phyloP scores from a whole-genome alignment of 2,797 vertebrate genomes.

The Pristis pectinata region DNA sequence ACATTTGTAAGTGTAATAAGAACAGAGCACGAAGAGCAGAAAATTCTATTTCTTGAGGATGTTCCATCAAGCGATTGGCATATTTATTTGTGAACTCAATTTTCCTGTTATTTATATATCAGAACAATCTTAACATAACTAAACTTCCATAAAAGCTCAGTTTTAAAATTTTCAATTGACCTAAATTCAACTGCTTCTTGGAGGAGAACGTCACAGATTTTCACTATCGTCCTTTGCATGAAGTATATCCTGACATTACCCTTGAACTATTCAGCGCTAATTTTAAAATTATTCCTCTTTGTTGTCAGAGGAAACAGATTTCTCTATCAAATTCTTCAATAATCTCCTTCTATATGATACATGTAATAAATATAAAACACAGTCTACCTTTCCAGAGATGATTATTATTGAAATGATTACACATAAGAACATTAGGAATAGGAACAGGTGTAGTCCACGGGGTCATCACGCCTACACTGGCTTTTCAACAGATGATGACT shows the following conservation, averaged over 20 bases:
- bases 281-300: background rate
- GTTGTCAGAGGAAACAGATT: background rate
- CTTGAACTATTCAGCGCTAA: background rate
- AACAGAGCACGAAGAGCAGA: background rate
- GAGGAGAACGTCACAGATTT: background rate
- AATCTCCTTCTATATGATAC: background rate
- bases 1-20: background rate
- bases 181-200: background rate
- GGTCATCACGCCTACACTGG: no score
- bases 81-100: background rate
- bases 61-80: background rate
- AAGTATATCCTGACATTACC: background rate
- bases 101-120: background rate
- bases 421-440: no score
- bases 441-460: no score
- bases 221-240: background rate
- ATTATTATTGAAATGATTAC: no score
- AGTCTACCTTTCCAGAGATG: background rate
- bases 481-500: no score
- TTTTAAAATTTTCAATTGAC: background rate
- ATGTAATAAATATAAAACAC: background rate
- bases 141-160: background rate
- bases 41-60: background rate
- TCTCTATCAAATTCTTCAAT: background rate
- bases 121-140: background rate